These are phyloP conservation scores for Euura lappo DNA, from an alignment of 1,140 invertebrate genomes.

Conservation along the genomic window DNA sequence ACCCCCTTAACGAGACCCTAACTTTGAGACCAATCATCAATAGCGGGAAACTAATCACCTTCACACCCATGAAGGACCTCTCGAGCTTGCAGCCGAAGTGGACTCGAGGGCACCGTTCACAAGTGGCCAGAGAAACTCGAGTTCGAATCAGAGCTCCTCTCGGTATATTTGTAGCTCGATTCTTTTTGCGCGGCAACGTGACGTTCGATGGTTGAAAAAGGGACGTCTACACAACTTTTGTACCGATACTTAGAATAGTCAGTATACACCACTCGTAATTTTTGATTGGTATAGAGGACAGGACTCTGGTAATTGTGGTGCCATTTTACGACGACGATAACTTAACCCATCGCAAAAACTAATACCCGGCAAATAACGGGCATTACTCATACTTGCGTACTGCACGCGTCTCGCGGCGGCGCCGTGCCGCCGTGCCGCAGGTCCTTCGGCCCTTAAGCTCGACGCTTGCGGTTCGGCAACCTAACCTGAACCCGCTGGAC, in stretches of 20 bases:
- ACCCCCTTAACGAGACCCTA: neutral
- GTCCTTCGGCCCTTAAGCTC: constrained; percentile 26
- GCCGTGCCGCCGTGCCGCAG: constrained; percentile 22
- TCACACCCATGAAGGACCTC: neutral
- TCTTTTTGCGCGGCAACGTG: too few species aligned
- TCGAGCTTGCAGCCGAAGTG: neutral
- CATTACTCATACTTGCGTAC: constrained; percentile 47
- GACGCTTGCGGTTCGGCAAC: constrained; percentile 5
- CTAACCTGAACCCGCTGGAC: neutral
- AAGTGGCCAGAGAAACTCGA: too few species aligned
- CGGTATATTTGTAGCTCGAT: too few species aligned
- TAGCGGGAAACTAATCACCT: neutral
- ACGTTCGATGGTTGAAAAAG: too few species aligned
- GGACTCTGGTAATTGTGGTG: constrained; percentile 35
- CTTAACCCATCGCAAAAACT: constrained; percentile 44
- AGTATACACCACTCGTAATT: too few species aligned
- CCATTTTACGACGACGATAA: constrained; percentile 48
- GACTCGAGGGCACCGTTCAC: neutral
- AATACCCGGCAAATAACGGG: constrained; percentile 48
- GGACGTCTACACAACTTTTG: too few species aligned
- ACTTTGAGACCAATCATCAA: neutral
- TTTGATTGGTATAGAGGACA: constrained; percentile 22
- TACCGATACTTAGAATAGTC: too few species aligned
- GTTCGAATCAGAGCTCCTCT: too few species aligned
- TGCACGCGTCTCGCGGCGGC: constrained; percentile 5